phyloP scores from a whole-genome alignment of 2,113 vertebrate species.

The Pelodiscus sinensis region DNA sequence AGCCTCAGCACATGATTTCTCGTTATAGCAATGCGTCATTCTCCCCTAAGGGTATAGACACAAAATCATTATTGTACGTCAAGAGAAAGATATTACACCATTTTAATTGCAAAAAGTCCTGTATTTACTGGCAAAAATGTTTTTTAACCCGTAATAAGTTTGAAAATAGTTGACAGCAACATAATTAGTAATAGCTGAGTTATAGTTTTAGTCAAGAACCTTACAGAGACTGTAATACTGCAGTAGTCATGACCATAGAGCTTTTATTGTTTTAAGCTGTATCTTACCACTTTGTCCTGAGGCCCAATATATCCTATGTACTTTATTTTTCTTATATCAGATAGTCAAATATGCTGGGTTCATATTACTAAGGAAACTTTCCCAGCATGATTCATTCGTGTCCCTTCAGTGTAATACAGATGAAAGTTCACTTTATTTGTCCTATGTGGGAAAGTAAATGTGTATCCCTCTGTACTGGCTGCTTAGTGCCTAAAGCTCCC shows the following conservation, averaged over 20 bases:
- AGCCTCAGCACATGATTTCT: neutral
- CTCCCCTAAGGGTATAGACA: neutral
- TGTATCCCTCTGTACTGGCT: neutral
- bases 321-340: neutral
- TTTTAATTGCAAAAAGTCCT: neutral
- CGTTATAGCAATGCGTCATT: fast-evolving
- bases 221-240: neutral
- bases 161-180: neutral
- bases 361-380: neutral
- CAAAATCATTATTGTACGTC: fast-evolving
- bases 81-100: neutral
- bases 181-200: neutral
- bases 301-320: neutral
- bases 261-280: neutral
- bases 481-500: neutral
- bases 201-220: neutral
- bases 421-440: neutral
- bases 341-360: neutral
- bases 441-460: neutral
- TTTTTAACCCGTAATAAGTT: neutral
- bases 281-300: neutral
- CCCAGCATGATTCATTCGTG: neutral
- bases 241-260: neutral
- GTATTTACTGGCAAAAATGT: neutral
- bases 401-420: neutral